Conservation (phyloP, 2,888 invertebrate species). For the Germaria angustata region DNA sequence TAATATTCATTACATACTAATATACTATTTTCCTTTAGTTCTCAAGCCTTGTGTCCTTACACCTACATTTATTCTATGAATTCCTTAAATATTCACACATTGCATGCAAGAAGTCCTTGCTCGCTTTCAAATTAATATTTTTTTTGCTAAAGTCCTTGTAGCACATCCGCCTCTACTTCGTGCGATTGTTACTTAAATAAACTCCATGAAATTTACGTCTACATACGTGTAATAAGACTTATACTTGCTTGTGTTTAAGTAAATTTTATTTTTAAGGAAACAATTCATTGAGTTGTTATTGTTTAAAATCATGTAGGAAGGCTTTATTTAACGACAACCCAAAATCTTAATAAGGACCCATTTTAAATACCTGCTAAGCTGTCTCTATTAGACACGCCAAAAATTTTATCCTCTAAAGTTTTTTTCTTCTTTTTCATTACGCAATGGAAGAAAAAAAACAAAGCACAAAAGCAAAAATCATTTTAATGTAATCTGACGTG, state of each 20-base stretch:
- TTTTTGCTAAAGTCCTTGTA: not conserved
- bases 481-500: slow-evolving; percentile 64
- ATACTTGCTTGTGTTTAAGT: too few relatives aligned
- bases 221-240: not conserved
- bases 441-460: slow-evolving; percentile 5
- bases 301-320: not conserved
- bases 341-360: slow-evolving; percentile 44
- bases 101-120: not conserved
- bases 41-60: not conserved
- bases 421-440: not conserved
- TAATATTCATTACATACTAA: not conserved
- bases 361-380: slow-evolving; percentile 58
- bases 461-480: slow-evolving; percentile 47
- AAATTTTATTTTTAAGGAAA: slow-evolving; percentile 37
- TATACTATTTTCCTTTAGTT: not conserved
- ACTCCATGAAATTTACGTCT: slow-evolving; percentile 2
- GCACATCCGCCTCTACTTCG: not conserved
- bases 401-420: slow-evolving; percentile 50
- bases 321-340: slow-evolving; percentile 12
- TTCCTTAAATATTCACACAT: not conserved
- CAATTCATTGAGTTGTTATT: not conserved
- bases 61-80: too few relatives aligned
- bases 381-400: slow-evolving; percentile 41
- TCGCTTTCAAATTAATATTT: too few relatives aligned
- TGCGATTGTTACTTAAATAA: slow-evolving; percentile 4